phyloP scores from a whole-genome alignment of 2,888 invertebrate species.

The Frankliniella intonsa region DNA sequence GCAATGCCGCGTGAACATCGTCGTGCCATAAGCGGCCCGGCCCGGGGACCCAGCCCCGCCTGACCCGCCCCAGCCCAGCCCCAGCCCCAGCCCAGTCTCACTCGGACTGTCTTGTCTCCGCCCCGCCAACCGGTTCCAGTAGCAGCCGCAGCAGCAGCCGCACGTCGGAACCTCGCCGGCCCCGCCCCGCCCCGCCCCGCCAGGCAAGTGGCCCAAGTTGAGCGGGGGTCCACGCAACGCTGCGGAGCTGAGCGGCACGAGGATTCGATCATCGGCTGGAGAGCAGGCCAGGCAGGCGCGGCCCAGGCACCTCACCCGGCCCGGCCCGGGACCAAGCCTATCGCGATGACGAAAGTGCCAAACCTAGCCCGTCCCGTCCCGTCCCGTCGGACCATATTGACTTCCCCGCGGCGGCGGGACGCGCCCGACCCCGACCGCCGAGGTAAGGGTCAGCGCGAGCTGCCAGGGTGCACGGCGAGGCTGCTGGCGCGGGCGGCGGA shows the following conservation, averaged over 20 bases:
- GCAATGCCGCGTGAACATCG: background rate
- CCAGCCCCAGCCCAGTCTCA: too few relatives aligned
- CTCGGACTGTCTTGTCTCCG: too few relatives aligned
- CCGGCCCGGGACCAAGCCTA: background rate
- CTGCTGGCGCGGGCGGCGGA: too few relatives aligned
- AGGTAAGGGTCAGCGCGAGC: too few relatives aligned
- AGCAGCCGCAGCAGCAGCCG: background rate
- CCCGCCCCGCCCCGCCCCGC: background rate
- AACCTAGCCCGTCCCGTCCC: background rate
- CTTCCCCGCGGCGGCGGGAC: too few relatives aligned
- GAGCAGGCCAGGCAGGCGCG: too few relatives aligned
- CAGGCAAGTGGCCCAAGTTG: conserved; percentile 7
- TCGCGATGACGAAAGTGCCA: background rate
- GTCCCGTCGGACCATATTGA: background rate
- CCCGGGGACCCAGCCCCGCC: background rate
- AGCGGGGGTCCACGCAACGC: background rate
- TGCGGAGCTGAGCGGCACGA: background rate
- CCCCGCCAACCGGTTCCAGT: background rate
- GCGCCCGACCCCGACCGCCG: too few relatives aligned
- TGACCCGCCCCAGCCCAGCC: too few relatives aligned
- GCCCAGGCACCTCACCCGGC: background rate
- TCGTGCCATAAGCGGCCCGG: background rate
- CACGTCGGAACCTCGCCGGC: background rate
- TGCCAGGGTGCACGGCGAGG: background rate
- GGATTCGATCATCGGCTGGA: conserved; percentile 18